phyloP scores from a whole-genome alignment of 2,888 invertebrate species.

The Alloplasta piceator region DNA sequence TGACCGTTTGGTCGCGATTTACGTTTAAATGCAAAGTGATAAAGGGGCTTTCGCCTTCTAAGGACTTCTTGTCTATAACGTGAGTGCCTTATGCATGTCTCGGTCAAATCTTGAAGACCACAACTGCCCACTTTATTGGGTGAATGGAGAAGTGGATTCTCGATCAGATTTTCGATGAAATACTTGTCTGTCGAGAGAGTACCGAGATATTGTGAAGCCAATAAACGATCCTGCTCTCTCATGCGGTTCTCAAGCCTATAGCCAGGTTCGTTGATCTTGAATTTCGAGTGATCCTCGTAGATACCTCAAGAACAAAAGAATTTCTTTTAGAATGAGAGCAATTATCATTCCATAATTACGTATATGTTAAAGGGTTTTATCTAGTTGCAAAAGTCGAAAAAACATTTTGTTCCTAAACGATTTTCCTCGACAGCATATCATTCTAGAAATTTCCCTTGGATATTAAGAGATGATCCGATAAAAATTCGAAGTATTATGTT shows the following conservation, averaged over 20 bases:
- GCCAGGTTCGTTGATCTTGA: slow-evolving; percentile 74
- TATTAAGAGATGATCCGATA: too few relatives aligned
- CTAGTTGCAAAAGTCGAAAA: too few relatives aligned
- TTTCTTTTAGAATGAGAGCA: too few relatives aligned
- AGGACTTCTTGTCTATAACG: slow-evolving; percentile 82
- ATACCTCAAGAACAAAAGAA: slow-evolving; percentile 68
- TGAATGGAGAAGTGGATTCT: slow-evolving; percentile 75
- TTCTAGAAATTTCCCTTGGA: too few relatives aligned
- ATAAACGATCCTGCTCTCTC: slow-evolving; percentile 70
- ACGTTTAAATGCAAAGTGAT: slow-evolving; percentile 81
- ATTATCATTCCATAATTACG: too few relatives aligned
- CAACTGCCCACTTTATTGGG: slow-evolving; percentile 81
- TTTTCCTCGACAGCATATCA: too few relatives aligned
- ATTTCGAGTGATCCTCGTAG: slow-evolving; percentile 74
- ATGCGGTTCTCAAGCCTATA: slow-evolving; percentile 61
- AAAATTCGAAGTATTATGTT: too few relatives aligned
- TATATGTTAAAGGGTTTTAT: too few relatives aligned
- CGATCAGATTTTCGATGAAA: slow-evolving; percentile 80
- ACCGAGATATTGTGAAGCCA: slow-evolving; percentile 83
- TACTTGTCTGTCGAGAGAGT: slow-evolving; percentile 82
- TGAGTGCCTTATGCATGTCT: slow-evolving; percentile 78
- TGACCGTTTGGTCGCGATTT: slow-evolving; percentile 77
- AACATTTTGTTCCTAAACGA: too few relatives aligned
- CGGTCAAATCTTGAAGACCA: slow-evolving; percentile 75
- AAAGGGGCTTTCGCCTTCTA: slow-evolving; percentile 83